phyloP scores from a whole-genome alignment of 1,140 invertebrate species.

The Sinonovacula constricta region DNA sequence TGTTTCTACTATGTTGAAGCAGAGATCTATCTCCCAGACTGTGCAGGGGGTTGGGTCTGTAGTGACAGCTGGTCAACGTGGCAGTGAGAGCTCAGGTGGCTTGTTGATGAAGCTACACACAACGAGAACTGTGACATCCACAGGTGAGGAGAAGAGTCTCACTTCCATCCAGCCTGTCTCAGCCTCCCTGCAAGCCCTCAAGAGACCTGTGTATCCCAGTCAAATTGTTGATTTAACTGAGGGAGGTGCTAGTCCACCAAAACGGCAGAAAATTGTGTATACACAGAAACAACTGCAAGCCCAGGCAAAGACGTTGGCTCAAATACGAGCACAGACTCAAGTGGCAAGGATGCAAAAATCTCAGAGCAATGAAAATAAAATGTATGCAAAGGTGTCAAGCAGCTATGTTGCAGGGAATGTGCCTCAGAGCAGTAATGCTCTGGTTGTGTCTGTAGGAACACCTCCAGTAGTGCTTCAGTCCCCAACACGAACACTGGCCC shows the following conservation, averaged over 20 bases:
- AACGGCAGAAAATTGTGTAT: slow-evolving; percentile 47
- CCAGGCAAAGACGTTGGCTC: slow-evolving; percentile 67
- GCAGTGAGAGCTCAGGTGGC: slow-evolving; percentile 16
- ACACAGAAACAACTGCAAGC: slow-evolving; percentile 49
- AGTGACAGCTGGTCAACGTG: not conserved
- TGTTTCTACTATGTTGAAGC: slow-evolving; percentile 74
- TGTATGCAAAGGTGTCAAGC: slow-evolving; percentile 24
- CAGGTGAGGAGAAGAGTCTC: slow-evolving; percentile 45
- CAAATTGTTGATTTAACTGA: slow-evolving; percentile 17
- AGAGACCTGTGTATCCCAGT: slow-evolving; percentile 37
- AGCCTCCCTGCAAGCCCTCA: slow-evolving; percentile 8
- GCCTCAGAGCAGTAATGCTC: slow-evolving; percentile 5
- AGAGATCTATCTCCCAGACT: slow-evolving; percentile 68
- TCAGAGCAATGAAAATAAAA: slow-evolving; percentile 25
- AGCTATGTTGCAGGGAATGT: slow-evolving; percentile 1
- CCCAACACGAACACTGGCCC: slow-evolving; percentile 73
- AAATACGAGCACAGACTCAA: slow-evolving; percentile 69
- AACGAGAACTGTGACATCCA: slow-evolving; percentile 30
- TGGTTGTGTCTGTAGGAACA: slow-evolving; percentile 13
- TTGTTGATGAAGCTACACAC: slow-evolving; percentile 57
- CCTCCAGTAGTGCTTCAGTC: slow-evolving; percentile 44
- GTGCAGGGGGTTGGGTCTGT: slow-evolving; percentile 35
- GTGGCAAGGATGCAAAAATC: slow-evolving; percentile 57
- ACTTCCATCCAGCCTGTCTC: slow-evolving; percentile 1
- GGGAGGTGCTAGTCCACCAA: slow-evolving; percentile 46